Percentiles rank a stretch among this genome's conserved stretches.
phyloP scores from a whole-genome alignment of 2,113 vertebrate genomes.

The Spermophilus dauricus region DNA sequence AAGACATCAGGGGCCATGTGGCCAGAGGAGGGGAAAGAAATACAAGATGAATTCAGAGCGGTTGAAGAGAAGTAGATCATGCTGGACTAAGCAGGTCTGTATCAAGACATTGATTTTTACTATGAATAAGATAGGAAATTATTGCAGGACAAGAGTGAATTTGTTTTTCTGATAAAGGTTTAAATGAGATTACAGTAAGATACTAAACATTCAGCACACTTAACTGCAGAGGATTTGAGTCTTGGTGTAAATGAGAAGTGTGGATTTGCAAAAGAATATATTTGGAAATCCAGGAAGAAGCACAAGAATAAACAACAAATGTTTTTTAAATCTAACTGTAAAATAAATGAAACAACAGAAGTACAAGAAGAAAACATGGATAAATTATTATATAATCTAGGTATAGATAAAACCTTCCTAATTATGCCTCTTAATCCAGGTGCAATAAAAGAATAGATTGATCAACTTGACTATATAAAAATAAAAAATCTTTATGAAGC shows the following conservation, averaged over 20 bases:
- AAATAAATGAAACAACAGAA: slow-evolving; percentile 23
- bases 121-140: neutral
- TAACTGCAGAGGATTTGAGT: neutral
- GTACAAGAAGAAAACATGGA: neutral
- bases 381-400: neutral
- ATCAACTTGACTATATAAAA: neutral
- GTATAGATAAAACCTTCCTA: neutral
- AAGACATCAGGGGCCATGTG: neutral
- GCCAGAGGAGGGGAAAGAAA: neutral
- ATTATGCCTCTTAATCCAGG: neutral
- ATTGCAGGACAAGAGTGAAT: neutral
- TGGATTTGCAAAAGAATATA: slow-evolving; percentile 1
- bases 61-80: neutral
- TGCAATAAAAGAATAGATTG: neutral
- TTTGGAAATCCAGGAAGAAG: neutral
- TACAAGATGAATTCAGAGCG: neutral
- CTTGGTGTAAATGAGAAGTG: neutral
- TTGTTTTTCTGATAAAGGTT: neutral
- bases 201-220: neutral
- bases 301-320: neutral
- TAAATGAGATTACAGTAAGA: neutral
- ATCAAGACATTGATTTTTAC: neutral
- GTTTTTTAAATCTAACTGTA: neutral
- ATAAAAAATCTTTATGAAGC: neutral
- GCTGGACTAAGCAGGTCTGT: neutral